Base-by-base conservation (phyloP, 1,140 invertebrate genomes). In the Proctacanthus coquilletti region DNA sequence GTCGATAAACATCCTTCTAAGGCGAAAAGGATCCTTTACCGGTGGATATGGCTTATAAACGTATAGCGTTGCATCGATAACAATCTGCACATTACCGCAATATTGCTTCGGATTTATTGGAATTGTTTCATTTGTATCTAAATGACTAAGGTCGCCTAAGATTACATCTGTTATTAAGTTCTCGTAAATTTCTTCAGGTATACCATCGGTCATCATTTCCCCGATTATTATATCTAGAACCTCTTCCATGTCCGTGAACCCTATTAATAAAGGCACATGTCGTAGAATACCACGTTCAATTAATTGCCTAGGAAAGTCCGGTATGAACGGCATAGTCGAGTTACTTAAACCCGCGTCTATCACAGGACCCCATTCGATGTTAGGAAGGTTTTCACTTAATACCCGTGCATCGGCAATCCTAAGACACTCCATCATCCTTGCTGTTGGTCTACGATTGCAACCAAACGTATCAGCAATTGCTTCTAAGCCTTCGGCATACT, bases 241-340 rank as follows among this genome's bases (percentile, higher is more conserved):
- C 43, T 83, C 77, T 53, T 86, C 81, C 70, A 83, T 83, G 45
- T 80, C 74, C 0, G 80, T 83, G 39, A 72, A 82, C 2, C 81
- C 82, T 4, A 71, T 70, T 34, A 86, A 58, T 8, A 84, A 45
- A 0, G 80, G 79, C 1, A 84, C 74, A 30, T 72, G 69, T 55
- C 68, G 54, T 54, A 69, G 66, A 45, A 68, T 59, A 21, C 70
- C 72, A 38, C 55, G 63, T 42, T 70, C 63, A 34, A 82, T 69
- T 34, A 74, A 57, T 32, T 65, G 67, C 19, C 62, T 68, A 0
- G 80, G 80, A 35, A 72, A 57, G 43, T 71, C 71, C 5, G 75
- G 56, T 11, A 85, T 52, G 49, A 84, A 80, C 0, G 76, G 70
- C 2, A 66, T 58, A 1, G 70, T 69, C 2, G 64, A 64, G 43